Evolutionary conservation across 2,888 invertebrate genomes (phyloP).

Genomic region (Sminthurides aquaticus): DNA sequence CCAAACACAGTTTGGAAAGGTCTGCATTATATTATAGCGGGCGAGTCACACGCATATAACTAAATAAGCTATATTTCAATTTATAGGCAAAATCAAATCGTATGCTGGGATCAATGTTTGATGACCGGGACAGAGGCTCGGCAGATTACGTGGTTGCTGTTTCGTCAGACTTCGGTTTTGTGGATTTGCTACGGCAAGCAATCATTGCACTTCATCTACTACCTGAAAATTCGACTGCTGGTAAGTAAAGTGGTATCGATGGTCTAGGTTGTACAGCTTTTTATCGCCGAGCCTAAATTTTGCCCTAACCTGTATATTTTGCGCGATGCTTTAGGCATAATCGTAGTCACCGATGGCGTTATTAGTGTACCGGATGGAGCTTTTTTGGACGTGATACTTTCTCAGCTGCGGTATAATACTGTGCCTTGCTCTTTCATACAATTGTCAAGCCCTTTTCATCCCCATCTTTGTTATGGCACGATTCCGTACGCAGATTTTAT

Average conservation of each 20-base stretch:
- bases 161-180: constrained; percentile 62
- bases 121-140: constrained; percentile 15
- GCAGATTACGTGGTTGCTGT: constrained; percentile 48
- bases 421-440: constrained; percentile 69
- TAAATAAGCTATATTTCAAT: background rate
- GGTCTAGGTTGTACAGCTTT: no score
- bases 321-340: no score
- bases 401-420: constrained; percentile 64
- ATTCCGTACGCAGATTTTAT: constrained; percentile 66
- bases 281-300: no score
- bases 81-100: constrained; percentile 17
- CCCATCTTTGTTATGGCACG: constrained; percentile 60
- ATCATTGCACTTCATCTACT: constrained; percentile 65
- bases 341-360: constrained; percentile 67
- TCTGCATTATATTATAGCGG: no score
- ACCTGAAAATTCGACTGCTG: constrained; percentile 66
- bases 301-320: no score
- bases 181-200: constrained; percentile 69
- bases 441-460: constrained; percentile 60
- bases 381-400: constrained; percentile 62
- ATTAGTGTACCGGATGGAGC: constrained; percentile 59
- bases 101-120: constrained; percentile 22
- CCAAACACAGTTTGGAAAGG: background rate
- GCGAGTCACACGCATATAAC: no score
- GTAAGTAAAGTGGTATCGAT: no score